Evolutionary conservation across 2,797 vertebrate genomes (phyloP).

Genomic region (Linurgus olivaceus): DNA sequence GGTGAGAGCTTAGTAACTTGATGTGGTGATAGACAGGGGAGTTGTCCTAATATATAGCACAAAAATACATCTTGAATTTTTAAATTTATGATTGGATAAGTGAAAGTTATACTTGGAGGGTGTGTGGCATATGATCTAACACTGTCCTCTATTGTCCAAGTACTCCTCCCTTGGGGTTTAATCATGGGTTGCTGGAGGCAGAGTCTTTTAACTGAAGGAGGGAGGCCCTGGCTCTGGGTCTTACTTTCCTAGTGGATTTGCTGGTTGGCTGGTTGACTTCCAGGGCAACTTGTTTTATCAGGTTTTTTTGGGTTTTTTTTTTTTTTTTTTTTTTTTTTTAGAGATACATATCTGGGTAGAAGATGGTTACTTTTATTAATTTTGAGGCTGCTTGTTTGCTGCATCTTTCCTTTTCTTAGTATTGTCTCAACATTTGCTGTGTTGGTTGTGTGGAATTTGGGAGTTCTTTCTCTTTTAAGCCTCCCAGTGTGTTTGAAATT

Average conservation of each 20-base stretch:
- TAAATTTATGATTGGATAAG: background rate
- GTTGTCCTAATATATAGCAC: background rate
- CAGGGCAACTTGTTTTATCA: constrained; percentile 11
- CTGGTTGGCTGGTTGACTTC: background rate
- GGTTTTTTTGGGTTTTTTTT: background rate
- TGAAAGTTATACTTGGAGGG: background rate
- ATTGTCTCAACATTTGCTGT: background rate
- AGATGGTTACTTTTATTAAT: background rate
- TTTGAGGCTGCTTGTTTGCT: background rate
- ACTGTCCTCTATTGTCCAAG: background rate
- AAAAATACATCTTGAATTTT: background rate
- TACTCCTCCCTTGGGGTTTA: constrained; percentile 8
- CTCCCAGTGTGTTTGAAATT: background rate
- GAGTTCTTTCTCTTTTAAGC: background rate
- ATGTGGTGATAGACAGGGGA: background rate
- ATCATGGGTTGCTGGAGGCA: constrained; percentile 7
- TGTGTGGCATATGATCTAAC: background rate
- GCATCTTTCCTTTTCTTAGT: background rate
- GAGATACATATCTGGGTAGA: background rate
- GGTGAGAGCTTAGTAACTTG: background rate
- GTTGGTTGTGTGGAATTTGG: background rate
- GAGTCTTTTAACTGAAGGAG: background rate
- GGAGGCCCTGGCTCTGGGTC: background rate
- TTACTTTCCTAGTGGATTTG: background rate
- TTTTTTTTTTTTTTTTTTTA: background rate